Evolutionary conservation across 2,113 vertebrate genomes (phyloP), one percentile per base, ranked within the genome.

Genomic region (Lamprotornis superbus): DNA sequence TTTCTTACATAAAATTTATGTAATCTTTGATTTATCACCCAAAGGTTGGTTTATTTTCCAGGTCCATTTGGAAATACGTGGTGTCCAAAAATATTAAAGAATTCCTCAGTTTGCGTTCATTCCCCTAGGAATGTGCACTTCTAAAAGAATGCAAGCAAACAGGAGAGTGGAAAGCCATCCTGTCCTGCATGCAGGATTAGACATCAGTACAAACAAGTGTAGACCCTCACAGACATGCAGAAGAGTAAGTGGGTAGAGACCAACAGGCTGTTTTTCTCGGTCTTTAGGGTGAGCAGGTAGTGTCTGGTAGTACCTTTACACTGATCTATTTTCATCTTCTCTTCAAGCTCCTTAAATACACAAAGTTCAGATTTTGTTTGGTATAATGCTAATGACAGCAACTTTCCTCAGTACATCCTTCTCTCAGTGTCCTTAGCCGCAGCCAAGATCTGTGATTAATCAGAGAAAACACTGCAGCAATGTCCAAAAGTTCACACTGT

Each of bases 31-130:
- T 95, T 90, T 92, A 75, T 94, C 90, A 74, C 60, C 49, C 3
- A 7, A 67, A 83, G 31, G 40, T 59, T 88, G 64, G 35, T 90
- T 90, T 89, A 65, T 94, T 96, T 97, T 95, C 90, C 83, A 81
- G 37, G 24, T 71, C 85, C 47, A 8, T 74, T 95, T 93, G 44
- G 79, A 95, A 92, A 88, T 74, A 80, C 7, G 22, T 44, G 14
- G 63, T 91, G 59, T 77, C 42, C 46, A 90, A 87, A 95, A 95
- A 44, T 74, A 77, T 74, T 63, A 74, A 73, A 60, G 59, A 73
- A 64, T 83, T 93, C 42, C 27, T 44, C 74, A 55, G 68, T 74
- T 75, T 86, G 49, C 10, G 25, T 86, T 94, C 64, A 75, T 93
- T 94, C 79, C 56, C 21, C 30, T 31, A 64, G 85, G 39, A 88